Base-by-base conservation (phyloP, 1,140 invertebrate species). In the Leptopilina boulardi region DNA sequence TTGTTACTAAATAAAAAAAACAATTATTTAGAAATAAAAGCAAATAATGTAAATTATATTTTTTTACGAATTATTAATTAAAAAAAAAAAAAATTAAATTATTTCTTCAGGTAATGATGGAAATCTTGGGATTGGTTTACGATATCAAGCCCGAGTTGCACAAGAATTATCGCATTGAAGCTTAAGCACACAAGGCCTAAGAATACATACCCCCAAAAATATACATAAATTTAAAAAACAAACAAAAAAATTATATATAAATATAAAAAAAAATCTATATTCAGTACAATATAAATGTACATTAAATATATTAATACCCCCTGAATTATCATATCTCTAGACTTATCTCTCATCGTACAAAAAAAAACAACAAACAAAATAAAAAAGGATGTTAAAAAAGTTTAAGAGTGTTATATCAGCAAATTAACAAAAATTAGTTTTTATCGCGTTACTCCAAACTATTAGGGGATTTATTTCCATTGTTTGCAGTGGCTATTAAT, bases 81-180 rank as follows among this genome's bases (percentile, higher is more conserved):
- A 66, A 66, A 21, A 80, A 42, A 13, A 77, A 54, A 54, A 76
- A 38, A 73, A 70, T 30, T 47, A 54, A 70, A 70, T 34, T 44
- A 23, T 82, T 71, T 66, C 15, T 85, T 26, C 42, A 96, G 94
- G 96, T 98, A 13, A 97, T 98, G 86, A 89, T 93, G 84, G 94
- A 96, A 88, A 94, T 98, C 81, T 92, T 98, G 84, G 93, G 95
- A 77, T 92, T 96, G 87, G 96, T 98, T 15, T 97, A 97, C 87
- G 94, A 97, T 85, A 97, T 98, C 87, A 96, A 96, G 88, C 96
- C 97, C 9, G 95, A 97, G 91, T 91, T 98, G 76, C 97, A 98
- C 92, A 93, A 94, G 90, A 98, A 98, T 91, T 97, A 94, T 87
- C 93, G 92, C 79, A 56, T 83, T 71, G 91, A 92, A 80, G 83